These are phyloP conservation scores for Sitobion miscanthi DNA, from an alignment of 1,140 invertebrate species.

Conservation along the genomic window DNA sequence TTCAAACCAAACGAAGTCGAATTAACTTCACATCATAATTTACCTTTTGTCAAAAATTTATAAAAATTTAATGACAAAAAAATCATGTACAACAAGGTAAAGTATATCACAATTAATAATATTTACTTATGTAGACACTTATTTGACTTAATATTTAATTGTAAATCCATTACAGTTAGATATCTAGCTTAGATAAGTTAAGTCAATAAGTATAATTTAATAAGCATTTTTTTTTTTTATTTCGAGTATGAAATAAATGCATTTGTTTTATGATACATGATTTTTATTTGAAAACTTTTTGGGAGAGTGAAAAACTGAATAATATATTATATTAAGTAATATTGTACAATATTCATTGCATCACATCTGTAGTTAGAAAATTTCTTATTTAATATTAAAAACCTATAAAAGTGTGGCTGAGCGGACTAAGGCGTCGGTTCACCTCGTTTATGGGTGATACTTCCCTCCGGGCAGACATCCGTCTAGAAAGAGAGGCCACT, in stretches of 20 bases:
- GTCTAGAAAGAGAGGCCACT: too few relatives aligned
- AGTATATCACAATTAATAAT: background rate
- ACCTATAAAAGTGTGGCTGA: background rate
- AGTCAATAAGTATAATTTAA: background rate
- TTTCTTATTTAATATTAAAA: background rate
- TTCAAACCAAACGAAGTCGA: conserved; percentile 52
- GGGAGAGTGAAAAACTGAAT: too few relatives aligned
- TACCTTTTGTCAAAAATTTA: conserved; percentile 58
- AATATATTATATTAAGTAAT: too few relatives aligned
- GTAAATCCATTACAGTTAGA: too few relatives aligned
- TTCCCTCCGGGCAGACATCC: too few relatives aligned
- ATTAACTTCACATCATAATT: conserved; percentile 56
- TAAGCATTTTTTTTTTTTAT: background rate
- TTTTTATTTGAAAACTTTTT: too few relatives aligned
- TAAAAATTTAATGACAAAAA: conserved; percentile 51
- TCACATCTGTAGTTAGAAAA: background rate
- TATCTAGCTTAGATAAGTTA: too few relatives aligned
- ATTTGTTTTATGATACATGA: background rate
- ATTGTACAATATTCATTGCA: background rate
- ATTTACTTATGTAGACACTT: background rate
- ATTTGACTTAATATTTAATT: background rate
- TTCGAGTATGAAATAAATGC: too few relatives aligned
- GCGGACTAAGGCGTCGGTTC: too few relatives aligned
- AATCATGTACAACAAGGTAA: conserved; percentile 57
- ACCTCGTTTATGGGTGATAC: too few relatives aligned